Evolutionary conservation across 2,797 vertebrate genomes (phyloP), one percentile per base, ranked within the genome.

Genomic region (Todus mexicanus): DNA sequence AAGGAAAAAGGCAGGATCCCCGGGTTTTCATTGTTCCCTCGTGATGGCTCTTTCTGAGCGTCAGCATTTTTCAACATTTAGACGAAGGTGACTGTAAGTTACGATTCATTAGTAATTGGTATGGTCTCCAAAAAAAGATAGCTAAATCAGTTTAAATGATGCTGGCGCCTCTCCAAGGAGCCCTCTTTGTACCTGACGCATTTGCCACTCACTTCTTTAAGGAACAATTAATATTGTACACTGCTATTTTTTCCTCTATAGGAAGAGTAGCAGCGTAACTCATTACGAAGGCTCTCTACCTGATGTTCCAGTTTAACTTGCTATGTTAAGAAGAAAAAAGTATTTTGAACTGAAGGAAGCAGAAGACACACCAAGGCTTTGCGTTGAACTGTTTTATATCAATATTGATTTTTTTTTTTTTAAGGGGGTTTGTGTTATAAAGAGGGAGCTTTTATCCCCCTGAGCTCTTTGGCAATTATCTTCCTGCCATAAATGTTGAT

Each of bases 401-500:
- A 97, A 97, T 97, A 98, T 97, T 97, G 97, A 98, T 97, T 97
- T 97, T 59, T 54, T 54, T 51, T 50, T 50, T 53, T 96, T 82
- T 68, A 87, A 83, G 87, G 90, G 94, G 76, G 93, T 59, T 95
- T 96, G 91, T 95, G 91, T 97, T 97, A 96, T 96, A 97, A 97
- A 97, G 96, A 95, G 95, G 95, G 96, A 97, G 96, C 95, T 97
- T 97, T 98, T 97, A 97, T 98, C 96, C 97, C 96, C 97, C 84
- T 80, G 95, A 98, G 97, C 96, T 97, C 97, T 97, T 94, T 94
- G 96, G 97, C 97, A 98, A 98, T 98, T 98, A 98, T 97, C 97
- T 98, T 97, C 95, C 96, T 97, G 97, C 97, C 97, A 97, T 98
- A 98, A 98, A 98, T 97, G 98, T 98, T 98, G 98, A 98, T 98